A percentile compares a stretch with the other conserved stretches of the same genome.
phyloP scores from a whole-genome alignment of 2,888 invertebrate species.

The Dastarcus helophoroides region DNA sequence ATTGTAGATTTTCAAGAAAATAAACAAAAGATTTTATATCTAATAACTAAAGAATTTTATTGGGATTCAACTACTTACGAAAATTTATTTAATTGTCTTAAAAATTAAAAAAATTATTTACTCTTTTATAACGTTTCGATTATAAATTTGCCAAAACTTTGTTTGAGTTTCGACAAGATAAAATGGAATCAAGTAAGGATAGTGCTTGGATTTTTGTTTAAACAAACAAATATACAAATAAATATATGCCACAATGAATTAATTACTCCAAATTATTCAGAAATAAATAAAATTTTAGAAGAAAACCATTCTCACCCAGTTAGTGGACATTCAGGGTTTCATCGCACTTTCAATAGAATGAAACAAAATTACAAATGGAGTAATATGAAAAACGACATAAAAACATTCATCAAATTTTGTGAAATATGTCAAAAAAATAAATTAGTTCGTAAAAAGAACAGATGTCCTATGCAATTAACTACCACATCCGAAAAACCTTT shows the following conservation, averaged over 20 bases:
- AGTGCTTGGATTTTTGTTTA: slow-evolving; percentile 15
- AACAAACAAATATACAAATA: slow-evolving; percentile 14
- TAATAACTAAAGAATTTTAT: slow-evolving; percentile 6
- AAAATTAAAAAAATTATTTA: no score
- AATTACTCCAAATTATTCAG: slow-evolving; percentile 8
- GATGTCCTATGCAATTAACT: slow-evolving; percentile 24
- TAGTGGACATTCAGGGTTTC: slow-evolving; percentile 18
- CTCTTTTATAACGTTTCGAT: no score
- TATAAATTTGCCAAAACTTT: no score
- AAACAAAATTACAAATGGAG: slow-evolving; percentile 23
- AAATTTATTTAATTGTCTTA: no score
- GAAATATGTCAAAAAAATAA: slow-evolving; percentile 27
- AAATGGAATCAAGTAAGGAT: slow-evolving; percentile 11
- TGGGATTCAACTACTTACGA: no score
- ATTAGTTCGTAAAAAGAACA: slow-evolving; percentile 14
- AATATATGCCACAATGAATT: slow-evolving; percentile 13
- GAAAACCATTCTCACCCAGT: slow-evolving; percentile 16
- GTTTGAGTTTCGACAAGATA: no score
- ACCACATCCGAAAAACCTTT: slow-evolving; percentile 21
- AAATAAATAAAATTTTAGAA: slow-evolving; percentile 17
- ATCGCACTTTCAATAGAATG: slow-evolving; percentile 20
- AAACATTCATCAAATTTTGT: slow-evolving; percentile 23
- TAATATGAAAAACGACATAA: slow-evolving; percentile 25
- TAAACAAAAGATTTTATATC: slow-evolving; percentile 1
- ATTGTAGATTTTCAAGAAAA: not conserved